These are phyloP conservation scores for Drosophila baimaii DNA, from an alignment of 1,140 invertebrate genomes.

Conservation along the genomic window DNA sequence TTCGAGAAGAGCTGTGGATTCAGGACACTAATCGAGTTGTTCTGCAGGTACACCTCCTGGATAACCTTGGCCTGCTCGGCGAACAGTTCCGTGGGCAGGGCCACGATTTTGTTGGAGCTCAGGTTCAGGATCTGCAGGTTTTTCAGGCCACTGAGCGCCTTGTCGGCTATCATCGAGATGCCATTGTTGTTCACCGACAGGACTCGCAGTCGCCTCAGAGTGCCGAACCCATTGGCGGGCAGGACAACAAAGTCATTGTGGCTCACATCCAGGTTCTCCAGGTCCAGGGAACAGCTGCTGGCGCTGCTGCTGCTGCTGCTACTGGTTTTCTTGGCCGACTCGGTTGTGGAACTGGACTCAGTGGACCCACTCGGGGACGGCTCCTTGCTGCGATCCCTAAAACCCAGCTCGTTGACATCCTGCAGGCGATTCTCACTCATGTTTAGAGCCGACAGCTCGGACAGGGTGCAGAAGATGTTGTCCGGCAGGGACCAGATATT, in stretches of 20 bases:
- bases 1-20: slow-evolving; percentile 92
- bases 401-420: slow-evolving; percentile 92
- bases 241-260: slow-evolving; percentile 93
- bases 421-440: slow-evolving; percentile 93
- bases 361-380: slow-evolving; percentile 24
- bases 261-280: slow-evolving; percentile 93
- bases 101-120: slow-evolving; percentile 94
- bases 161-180: slow-evolving; percentile 93
- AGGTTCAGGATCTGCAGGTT: slow-evolving; percentile 92
- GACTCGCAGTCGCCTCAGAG: slow-evolving; percentile 89
- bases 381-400: slow-evolving; percentile 86
- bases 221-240: slow-evolving; percentile 91
- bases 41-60: slow-evolving; percentile 93
- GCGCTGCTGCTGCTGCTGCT: slow-evolving; percentile 44
- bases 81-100: slow-evolving; percentile 93
- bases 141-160: slow-evolving; percentile 91
- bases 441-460: slow-evolving; percentile 90
- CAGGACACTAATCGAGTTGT: slow-evolving; percentile 93
- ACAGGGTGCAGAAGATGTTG: slow-evolving; percentile 92
- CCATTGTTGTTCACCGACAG: slow-evolving; percentile 93
- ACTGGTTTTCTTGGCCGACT: slow-evolving; percentile 46
- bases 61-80: slow-evolving; percentile 90
- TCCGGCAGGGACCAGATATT: slow-evolving; percentile 95
- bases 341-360: slow-evolving; percentile 56
- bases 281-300: slow-evolving; percentile 89